These are phyloP conservation scores for Rhyacichthys aspro DNA, from an alignment of 2,797 vertebrate species.

Conservation along the genomic window DNA sequence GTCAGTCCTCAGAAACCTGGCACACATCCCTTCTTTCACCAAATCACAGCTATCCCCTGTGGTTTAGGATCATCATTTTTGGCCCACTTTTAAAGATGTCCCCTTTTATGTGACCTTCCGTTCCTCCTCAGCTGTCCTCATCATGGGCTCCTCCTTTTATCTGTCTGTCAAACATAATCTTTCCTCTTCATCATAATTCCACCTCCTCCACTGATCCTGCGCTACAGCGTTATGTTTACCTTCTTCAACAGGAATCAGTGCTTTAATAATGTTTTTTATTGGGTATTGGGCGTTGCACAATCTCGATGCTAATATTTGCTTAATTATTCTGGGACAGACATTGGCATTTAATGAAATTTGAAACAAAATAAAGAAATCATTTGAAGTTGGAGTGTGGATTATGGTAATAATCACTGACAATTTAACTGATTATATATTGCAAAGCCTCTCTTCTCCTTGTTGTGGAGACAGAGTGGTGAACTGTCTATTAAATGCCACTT, in stretches of 20 bases:
- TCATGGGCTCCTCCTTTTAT: conserved; percentile 43
- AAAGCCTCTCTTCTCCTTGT: conserved; percentile 59
- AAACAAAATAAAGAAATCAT: conserved; percentile 77
- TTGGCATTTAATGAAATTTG: conserved; percentile 78
- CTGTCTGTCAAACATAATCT: conserved; percentile 53
- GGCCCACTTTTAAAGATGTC: background rate
- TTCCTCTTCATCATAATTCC: conserved; percentile 11
- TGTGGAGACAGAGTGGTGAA: conserved; percentile 61
- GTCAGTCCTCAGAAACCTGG: background rate
- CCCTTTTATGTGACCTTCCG: conserved; percentile 45
- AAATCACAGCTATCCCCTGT: conserved; percentile 24
- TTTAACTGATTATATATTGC: conserved; percentile 71
- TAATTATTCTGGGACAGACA: conserved; percentile 70
- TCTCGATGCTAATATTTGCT: conserved; percentile 75
- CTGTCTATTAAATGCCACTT: conserved; percentile 77
- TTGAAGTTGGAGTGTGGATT: conserved; percentile 58
- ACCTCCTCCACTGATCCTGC: conserved; percentile 10
- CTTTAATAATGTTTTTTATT: conserved; percentile 79
- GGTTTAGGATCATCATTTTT: conserved; percentile 28
- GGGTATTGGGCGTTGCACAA: conserved; percentile 49
- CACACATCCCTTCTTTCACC: conserved; percentile 24
- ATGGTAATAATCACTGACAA: conserved; percentile 72
- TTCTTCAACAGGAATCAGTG: conserved; percentile 57
- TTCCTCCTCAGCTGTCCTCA: conserved; percentile 42
- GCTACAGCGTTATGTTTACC: conserved; percentile 63